Evolutionary conservation across 2,888 invertebrate genomes (phyloP), one percentile per base, ranked within the genome.

Genomic region (Thereva unica): DNA sequence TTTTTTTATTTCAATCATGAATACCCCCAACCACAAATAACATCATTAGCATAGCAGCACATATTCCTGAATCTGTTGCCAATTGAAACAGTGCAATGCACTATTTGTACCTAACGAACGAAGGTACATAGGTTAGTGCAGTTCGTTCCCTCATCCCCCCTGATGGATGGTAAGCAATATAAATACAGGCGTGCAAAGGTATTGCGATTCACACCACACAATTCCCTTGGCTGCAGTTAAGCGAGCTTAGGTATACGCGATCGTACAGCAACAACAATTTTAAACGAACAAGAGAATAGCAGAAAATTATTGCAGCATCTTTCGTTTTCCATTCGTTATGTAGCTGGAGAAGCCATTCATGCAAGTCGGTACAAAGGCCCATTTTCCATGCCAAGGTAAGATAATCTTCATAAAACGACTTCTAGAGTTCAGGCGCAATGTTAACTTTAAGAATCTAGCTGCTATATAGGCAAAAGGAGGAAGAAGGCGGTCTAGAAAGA

Each of bases 371-470:
- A 53, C 53, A 53, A 53, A 53, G 35, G 53, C 37, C 53, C 53
- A 53, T 38, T 6, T 53, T n/a, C 37, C 7, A 38, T 44, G 44
- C 53, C 53, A 34, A 53, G 53, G 23, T 23, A 23, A 23, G 23
- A 38, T 53, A 53, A 53, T 53, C 53, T 53, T 53, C 53, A 9
- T 38, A 53, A 53, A 53, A 53, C 53, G 38, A 35, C 37, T 37
- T 52, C 38, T 53, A 38, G 10, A 35, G 37, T 38, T 38, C 37
- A 53, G 38, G 53, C 37, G 35, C 53, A 38, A 35, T 53, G 37
- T 53, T 9, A 10, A 35, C 34, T 35, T 37, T 23, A 37, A 34
- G 9, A n/a, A 10, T 52, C 37, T 23, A 5, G 37, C 12, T 23
- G 50, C 52, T 35, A 9, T 35, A n/a, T 52, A 34, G n/a, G 35